Evolutionary conservation across 2,113 vertebrate species (phyloP).

Genomic region (Phrynosoma platyrhinos): DNA sequence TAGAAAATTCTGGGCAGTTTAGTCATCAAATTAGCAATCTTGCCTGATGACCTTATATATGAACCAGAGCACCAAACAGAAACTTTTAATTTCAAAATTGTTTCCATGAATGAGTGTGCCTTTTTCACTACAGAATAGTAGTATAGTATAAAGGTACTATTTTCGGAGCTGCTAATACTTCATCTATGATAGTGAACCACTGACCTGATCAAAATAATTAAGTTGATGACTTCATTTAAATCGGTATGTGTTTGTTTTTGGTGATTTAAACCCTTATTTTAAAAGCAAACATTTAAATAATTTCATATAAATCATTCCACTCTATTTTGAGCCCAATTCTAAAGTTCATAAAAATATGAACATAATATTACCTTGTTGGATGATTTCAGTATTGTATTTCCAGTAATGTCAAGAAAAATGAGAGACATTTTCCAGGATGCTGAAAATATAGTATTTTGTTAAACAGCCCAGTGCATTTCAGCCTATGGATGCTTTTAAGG

Average conservation of each 20-base stretch:
- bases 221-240: neutral
- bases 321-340: slow-evolving; percentile 34
- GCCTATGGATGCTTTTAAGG: too few species aligned
- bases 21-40: neutral
- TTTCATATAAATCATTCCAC: slow-evolving; percentile 49
- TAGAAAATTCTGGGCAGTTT: neutral
- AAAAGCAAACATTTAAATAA: neutral
- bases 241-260: neutral
- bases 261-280: neutral
- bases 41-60: neutral
- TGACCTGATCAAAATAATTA: neutral
- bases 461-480: too few species aligned
- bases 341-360: slow-evolving; percentile 62
- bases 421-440: too few species aligned
- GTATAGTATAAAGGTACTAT: neutral
- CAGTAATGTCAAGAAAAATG: too few species aligned
- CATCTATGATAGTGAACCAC: neutral
- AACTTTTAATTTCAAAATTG: neutral
- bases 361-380: slow-evolving; percentile 42
- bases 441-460: too few species aligned
- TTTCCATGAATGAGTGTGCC: neutral
- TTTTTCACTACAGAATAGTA: neutral
- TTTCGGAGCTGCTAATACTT: neutral
- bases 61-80: neutral
- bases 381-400: neutral